Evolutionary conservation across 2,888 invertebrate species (phyloP), one percentile per base, ranked within the genome.

Genomic region (Pristionchus arcanus): DNA sequence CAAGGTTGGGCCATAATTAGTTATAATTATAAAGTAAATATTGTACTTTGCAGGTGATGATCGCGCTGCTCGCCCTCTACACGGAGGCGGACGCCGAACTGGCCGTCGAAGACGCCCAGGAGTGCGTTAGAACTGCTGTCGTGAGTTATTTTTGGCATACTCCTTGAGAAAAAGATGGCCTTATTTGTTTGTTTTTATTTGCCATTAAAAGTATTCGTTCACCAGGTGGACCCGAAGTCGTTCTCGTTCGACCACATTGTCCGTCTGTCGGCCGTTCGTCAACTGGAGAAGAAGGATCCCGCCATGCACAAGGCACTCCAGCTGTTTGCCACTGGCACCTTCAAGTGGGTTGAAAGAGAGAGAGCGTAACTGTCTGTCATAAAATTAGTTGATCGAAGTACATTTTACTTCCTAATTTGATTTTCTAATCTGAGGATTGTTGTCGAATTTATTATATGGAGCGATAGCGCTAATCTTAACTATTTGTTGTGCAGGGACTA

Each of bases 161-260:
- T n/a, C n/a, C n/a, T 42, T 42, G 42, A 3, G 42, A 42, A 42
- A 42, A n/a, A 42, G 3, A 42, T 42, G 42, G 42, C 42, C 42
- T 42, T 42, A 5, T 42, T 42, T 42, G 42, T 9, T 42, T 9
- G 9, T 42, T 42, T 42, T 42, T 42, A 9, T 42, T 42, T 42
- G 42, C 5, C 9, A 3, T 42, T 42, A 42, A 42, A 9, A 42
- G 9, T 42, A 42, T 42, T 42, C 5, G 42, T 42, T 42, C 19
- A n/a, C n/a, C n/a, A 88, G 87, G 89, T 94, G 59, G 94, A 94
- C 90, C 98, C 98, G 25, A 97, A 97, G 95, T 97, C 98, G 92
- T 98, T 98, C 96, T 96, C 99, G 31, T 96, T 99, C 95, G 99
- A 99, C 96, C 98, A 99, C 59, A 96, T 99, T 90, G 96, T 99